phyloP scores from a whole-genome alignment of 2,888 invertebrate genomes.

The Hesperia comma region DNA sequence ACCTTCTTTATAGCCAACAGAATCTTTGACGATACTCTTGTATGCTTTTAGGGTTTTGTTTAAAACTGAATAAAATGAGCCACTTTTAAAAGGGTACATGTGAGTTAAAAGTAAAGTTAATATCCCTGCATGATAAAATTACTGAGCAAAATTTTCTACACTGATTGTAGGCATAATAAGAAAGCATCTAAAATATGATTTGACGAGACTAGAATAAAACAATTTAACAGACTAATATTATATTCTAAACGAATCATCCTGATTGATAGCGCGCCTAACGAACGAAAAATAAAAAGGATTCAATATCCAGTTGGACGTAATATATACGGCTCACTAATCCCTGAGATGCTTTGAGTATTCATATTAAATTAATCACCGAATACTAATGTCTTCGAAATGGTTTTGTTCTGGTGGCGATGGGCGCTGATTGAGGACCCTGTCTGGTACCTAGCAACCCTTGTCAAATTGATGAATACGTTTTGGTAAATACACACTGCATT shows the following conservation, averaged over 20 bases:
- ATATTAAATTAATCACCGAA: slow-evolving; percentile 37
- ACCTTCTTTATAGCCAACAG: too few relatives aligned
- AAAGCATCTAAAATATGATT: too few relatives aligned
- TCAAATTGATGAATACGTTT: slow-evolving; percentile 57
- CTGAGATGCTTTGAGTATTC: slow-evolving; percentile 20
- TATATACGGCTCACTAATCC: slow-evolving; percentile 18
- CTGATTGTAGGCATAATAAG: too few relatives aligned
- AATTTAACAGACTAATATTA: not conserved
- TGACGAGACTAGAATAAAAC: not conserved
- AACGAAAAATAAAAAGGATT: slow-evolving; percentile 19
- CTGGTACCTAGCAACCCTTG: slow-evolving; percentile 48
- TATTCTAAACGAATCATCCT: slow-evolving; percentile 20
- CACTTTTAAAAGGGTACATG: too few relatives aligned
- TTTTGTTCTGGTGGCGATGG: slow-evolving; percentile 42
- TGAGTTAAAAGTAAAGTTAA: too few relatives aligned
- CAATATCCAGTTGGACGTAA: not conserved
- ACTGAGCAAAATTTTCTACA: too few relatives aligned
- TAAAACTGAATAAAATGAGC: too few relatives aligned
- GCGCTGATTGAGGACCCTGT: slow-evolving; percentile 39
- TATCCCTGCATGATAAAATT: too few relatives aligned
- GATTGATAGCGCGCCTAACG: slow-evolving; percentile 15
- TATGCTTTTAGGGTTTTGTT: too few relatives aligned
- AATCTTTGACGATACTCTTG: too few relatives aligned
- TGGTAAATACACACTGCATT: slow-evolving; percentile 17
- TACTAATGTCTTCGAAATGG: slow-evolving; percentile 28